Base-by-base conservation (phyloP, 2,113 vertebrate genomes). In the Planiliza haematocheilus region DNA sequence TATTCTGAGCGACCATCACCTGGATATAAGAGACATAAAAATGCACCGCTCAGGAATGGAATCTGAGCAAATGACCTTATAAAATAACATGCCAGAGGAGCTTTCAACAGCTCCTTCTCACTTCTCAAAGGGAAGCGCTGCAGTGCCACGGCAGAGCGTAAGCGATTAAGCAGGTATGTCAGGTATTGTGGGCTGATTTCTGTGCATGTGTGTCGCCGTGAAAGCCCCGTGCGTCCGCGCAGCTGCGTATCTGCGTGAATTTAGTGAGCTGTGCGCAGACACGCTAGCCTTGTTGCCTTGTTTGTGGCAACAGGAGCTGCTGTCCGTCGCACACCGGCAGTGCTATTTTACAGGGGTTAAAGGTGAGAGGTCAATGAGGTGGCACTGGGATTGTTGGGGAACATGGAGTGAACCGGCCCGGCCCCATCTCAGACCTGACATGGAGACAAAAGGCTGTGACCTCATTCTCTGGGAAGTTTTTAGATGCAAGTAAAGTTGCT, bases 1-100 rank as follows among this genome's bases (percentile, higher is more conserved):
- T 94, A 93, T 94, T 94, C 91, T 92, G 88, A 92, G 67, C 56
- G 8, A 24, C 69, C 86, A 59, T 90, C 85, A 82, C 88, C 88
- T 49, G 57, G 37, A 0, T 80, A 91, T 93, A 61, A 70, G 70
- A 92, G 90, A 90, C 87, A 90, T 81, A 82, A 78, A 84, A 76
- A 64, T 13, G 4, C 24, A 51, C 52, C 13, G 24, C 77, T 86
- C 42, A 86, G 82, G 52, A 73, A 58, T 45, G 69, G 76, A 87
- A 67, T 74, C 55, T 57, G 13, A 75, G 51, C 64, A 59, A 75
- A 84, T 71, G 60, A 81, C 77, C 79, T 81, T 74, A 77, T 81
- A 70, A 74, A 82, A 82, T 41, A 79, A 83, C 56, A 72, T 72
- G 43, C 74, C 71, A 34, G 70, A 59, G 8, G 8, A 79, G 52